Evolutionary conservation across 2,113 vertebrate genomes (phyloP).

Genomic region (Carassius gibelio): DNA sequence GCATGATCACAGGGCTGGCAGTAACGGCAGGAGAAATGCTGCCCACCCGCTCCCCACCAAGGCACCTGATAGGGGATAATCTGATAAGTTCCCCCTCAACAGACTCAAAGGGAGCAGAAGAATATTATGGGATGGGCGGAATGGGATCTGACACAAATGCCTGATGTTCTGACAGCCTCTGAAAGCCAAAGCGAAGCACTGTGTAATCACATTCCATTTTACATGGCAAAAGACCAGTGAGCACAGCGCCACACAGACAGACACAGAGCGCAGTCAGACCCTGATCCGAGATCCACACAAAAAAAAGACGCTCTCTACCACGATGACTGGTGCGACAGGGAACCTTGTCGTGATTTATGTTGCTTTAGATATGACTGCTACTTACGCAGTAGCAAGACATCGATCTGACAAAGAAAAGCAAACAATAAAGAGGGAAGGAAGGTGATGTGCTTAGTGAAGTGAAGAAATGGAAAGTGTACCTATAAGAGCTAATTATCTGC

Average conservation of each 20-base stretch:
- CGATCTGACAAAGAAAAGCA: constrained; percentile 83
- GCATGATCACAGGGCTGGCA: constrained; percentile 64
- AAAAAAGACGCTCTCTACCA: constrained; percentile 26
- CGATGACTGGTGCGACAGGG: constrained; percentile 72
- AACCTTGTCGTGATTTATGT: constrained; percentile 82
- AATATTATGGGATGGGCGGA: constrained; percentile 52
- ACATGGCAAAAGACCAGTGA: constrained; percentile 58
- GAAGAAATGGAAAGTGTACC: constrained; percentile 82
- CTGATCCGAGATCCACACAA: background rate
- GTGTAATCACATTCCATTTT: constrained; percentile 58
- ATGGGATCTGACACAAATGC: constrained; percentile 56
- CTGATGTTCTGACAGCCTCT: constrained; percentile 49
- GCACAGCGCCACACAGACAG: constrained; percentile 57
- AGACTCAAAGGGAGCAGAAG: constrained; percentile 56
- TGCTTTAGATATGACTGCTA: constrained; percentile 78
- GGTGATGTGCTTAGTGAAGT: constrained; percentile 82
- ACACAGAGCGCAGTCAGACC: constrained; percentile 36
- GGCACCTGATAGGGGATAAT: constrained; percentile 68
- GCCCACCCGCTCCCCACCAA: constrained; percentile 62
- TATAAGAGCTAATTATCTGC: constrained; percentile 81
- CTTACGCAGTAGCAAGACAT: constrained; percentile 82
- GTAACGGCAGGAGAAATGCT: constrained; percentile 70
- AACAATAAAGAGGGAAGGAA: constrained; percentile 83
- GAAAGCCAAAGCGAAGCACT: constrained; percentile 52
- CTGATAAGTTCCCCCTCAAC: constrained; percentile 75